Percentiles rank a stretch among this genome's conserved stretches.
phyloP scores from a whole-genome alignment of 2,113 vertebrate species.

The Bujurquina vittata region DNA sequence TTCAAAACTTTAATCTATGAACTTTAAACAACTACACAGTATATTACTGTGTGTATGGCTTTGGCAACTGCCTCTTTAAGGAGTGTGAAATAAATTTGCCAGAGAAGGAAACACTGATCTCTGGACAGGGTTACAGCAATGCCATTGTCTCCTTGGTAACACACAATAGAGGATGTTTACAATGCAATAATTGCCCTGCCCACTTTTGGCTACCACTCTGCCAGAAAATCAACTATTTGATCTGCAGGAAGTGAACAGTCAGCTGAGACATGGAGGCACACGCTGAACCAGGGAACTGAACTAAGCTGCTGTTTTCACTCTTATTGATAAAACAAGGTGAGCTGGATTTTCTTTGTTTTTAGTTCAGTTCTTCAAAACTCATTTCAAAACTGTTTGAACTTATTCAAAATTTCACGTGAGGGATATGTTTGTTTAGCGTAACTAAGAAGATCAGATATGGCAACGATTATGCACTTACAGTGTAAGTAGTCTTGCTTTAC shows the following conservation, averaged over 20 bases:
- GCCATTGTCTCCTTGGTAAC: constrained; percentile 61
- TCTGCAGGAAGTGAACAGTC: constrained; percentile 51
- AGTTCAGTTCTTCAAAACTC: not conserved
- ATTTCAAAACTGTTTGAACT: not conserved
- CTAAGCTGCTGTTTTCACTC: constrained; percentile 32
- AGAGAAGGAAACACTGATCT: constrained; percentile 29
- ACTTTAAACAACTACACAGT: not conserved
- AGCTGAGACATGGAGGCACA: constrained; percentile 23
- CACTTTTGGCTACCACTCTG: constrained; percentile 63
- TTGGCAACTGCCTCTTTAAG: not conserved
- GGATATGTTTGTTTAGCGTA: not conserved
- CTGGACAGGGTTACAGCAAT: constrained; percentile 36
- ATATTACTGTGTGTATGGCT: not conserved
- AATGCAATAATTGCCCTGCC: constrained; percentile 62
- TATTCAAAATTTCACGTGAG: not conserved
- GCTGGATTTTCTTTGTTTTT: not conserved
- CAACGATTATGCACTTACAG: not conserved
- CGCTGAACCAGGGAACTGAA: constrained; percentile 11
- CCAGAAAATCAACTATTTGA: constrained; percentile 25
- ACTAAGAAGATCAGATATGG: not conserved
- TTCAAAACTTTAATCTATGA: not conserved
- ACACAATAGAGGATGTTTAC: constrained; percentile 68
- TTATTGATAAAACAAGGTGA: constrained; percentile 48
- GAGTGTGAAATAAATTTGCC: constrained; percentile 5
- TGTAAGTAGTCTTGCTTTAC: not conserved